These are phyloP conservation scores for Novumbra hubbsi DNA, from an alignment of 2,797 vertebrate genomes.

Conservation along the genomic window DNA sequence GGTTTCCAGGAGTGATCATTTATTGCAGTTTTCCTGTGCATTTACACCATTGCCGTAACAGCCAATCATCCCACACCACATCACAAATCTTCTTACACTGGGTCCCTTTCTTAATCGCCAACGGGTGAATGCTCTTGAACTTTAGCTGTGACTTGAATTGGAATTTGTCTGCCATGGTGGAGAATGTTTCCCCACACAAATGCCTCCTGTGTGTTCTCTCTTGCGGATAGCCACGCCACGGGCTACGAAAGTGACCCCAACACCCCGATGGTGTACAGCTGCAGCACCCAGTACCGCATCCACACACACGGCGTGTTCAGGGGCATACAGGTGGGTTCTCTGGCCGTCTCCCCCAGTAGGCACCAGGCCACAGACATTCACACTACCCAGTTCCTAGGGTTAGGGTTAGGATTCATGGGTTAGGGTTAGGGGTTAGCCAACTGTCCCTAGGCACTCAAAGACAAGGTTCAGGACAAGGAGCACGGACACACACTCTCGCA, in stretches of 20 bases:
- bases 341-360: neutral
- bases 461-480: conserved; percentile 40
- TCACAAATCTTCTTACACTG: neutral
- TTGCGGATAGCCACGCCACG: conserved; percentile 78
- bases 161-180: neutral
- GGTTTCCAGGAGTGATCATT: neutral
- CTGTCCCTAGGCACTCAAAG: conserved; percentile 14
- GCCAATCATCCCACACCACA: neutral
- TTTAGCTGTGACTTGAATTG: neutral
- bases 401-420: no score
- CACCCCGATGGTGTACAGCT: conserved; percentile 93
- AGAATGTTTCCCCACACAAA: neutral
- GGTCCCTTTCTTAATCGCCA: neutral
- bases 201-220: conserved; percentile 42
- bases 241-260: conserved; percentile 93
- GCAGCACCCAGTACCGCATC: conserved; percentile 97
- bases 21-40: neutral
- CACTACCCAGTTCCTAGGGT: no score
- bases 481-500: neutral
- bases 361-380: neutral
- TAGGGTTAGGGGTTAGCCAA: no score
- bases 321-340: conserved; percentile 59
- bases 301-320: conserved; percentile 96
- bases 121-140: neutral
- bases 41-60: neutral